Evolutionary conservation across 2,797 vertebrate species (phyloP).

Genomic region (Lycodopsis pacificus): DNA sequence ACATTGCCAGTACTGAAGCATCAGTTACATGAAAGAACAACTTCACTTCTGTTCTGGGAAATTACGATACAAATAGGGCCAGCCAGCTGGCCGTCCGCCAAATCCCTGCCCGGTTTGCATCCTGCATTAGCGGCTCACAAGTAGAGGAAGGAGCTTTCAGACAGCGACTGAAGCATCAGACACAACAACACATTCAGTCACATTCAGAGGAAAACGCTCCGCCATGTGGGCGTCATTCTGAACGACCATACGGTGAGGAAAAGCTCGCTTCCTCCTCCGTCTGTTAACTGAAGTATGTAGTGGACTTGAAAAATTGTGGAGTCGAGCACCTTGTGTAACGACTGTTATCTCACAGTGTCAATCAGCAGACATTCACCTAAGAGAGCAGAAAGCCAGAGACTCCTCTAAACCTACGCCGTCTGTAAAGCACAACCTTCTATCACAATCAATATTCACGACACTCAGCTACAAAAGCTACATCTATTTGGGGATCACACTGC

Average conservation of each 20-base stretch:
- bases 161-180: constrained; percentile 24
- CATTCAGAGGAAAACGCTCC: constrained; percentile 19
- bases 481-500: neutral
- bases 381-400: neutral
- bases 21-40: constrained; percentile 63
- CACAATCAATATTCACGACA: neutral
- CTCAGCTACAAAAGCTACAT: neutral
- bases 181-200: constrained; percentile 28
- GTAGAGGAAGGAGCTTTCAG: constrained; percentile 18
- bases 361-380: neutral
- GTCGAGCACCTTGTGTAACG: constrained; percentile 1
- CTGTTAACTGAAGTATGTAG: constrained; percentile 10
- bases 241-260: constrained; percentile 23
- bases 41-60: constrained; percentile 76
- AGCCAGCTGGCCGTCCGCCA: constrained; percentile 51
- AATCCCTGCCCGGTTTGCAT: constrained; percentile 8
- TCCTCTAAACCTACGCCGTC: neutral
- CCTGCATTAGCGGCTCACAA: constrained; percentile 9
- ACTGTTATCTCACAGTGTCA: neutral
- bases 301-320: neutral
- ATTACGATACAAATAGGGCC: constrained; percentile 86
- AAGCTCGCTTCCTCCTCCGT: constrained; percentile 14
- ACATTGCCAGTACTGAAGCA: constrained; percentile 45
- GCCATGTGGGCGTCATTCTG: constrained; percentile 17
- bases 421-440: neutral